phyloP scores from a whole-genome alignment of 2,797 vertebrate species.

The Capromys pilorides region DNA sequence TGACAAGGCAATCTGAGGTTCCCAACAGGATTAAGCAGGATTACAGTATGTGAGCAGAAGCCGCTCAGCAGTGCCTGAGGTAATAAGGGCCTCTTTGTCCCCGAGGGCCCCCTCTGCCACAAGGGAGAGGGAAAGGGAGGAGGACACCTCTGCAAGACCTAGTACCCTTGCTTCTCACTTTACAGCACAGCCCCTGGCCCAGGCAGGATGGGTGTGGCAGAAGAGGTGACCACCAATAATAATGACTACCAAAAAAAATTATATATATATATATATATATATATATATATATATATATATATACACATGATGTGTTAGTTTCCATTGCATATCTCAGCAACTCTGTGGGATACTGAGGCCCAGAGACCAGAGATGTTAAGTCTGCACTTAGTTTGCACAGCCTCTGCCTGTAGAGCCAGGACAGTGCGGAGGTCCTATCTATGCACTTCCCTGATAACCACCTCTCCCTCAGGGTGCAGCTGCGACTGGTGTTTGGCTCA shows the following conservation, averaged over 20 bases:
- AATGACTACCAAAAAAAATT: no score
- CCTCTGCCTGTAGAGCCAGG: not conserved
- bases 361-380: not conserved
- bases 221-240: not conserved
- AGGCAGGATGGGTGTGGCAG: not conserved
- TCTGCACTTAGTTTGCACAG: not conserved
- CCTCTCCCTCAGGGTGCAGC: not conserved
- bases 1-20: not conserved
- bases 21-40: slow-evolving; percentile 41
- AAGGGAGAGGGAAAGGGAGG: not conserved
- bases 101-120: not conserved
- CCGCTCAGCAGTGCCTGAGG: not conserved
- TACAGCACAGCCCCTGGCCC: not conserved
- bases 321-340: not conserved
- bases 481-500: not conserved
- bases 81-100: not conserved
- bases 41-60: not conserved
- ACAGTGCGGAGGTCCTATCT: not conserved
- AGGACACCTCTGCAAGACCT: not conserved
- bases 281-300: no score
- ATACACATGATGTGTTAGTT: not conserved
- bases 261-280: no score
- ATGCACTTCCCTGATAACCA: not conserved
- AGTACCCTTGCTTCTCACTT: not conserved
- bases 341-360: not conserved